Conservation (phyloP, 1,140 invertebrate genomes). For the Lordiphosa collinella region DNA sequence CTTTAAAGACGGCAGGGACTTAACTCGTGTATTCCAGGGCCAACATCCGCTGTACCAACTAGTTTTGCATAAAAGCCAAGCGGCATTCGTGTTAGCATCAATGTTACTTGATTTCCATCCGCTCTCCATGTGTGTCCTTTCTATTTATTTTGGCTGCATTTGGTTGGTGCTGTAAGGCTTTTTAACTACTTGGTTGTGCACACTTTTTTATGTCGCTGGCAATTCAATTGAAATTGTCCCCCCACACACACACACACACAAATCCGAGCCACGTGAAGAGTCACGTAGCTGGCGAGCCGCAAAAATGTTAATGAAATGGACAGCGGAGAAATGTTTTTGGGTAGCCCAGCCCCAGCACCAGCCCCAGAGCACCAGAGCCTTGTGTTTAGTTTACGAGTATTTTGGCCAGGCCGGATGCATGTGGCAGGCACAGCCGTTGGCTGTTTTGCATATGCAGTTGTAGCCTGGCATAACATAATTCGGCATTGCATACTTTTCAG, state of each 20-base stretch:
- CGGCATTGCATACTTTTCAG: conserved; percentile 65
- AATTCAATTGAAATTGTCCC: conserved; percentile 31
- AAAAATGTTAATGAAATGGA: conserved; percentile 62
- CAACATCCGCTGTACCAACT: background rate
- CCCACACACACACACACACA: conserved; percentile 11
- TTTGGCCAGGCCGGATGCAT: conserved; percentile 7
- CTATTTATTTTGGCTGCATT: conserved; percentile 17
- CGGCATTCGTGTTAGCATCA: no score
- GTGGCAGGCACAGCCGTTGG: background rate
- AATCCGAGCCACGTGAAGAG: conserved; percentile 19
- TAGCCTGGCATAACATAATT: conserved; percentile 53
- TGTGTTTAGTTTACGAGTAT: conserved; percentile 5
- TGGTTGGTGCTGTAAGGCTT: background rate
- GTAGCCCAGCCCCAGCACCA: conserved; percentile 1
- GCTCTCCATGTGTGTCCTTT: conserved; percentile 2
- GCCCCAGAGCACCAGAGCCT: no score
- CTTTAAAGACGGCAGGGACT: no score
- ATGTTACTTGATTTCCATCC: background rate
- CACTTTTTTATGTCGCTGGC: background rate
- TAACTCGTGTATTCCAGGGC: background rate
- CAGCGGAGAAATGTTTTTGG: conserved; percentile 39
- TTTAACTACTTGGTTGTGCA: background rate
- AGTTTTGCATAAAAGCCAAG: conserved; percentile 1
- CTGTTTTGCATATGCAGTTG: conserved; percentile 26
- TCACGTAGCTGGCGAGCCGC: conserved; percentile 32